Percentiles rank a stretch among this genome's conserved stretches.
Evolutionary conservation across 2,888 invertebrate genomes (phyloP).

Genomic region (Euplagia quadripunctaria): DNA sequence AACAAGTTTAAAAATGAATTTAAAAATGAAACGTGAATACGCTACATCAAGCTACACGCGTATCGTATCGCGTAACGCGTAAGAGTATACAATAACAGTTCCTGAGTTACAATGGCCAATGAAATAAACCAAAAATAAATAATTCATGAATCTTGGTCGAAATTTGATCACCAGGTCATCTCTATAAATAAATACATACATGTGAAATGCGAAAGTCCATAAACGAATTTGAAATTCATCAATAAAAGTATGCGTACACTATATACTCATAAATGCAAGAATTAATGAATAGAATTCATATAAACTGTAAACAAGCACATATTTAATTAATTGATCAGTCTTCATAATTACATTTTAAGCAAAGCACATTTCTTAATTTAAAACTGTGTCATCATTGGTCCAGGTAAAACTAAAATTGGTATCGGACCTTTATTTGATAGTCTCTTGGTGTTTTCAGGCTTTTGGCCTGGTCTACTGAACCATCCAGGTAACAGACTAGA

Average conservation of each 20-base stretch:
- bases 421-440: constrained; percentile 56
- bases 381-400: constrained; percentile 30
- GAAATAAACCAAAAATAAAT: neutral
- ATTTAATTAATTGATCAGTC: constrained; percentile 18
- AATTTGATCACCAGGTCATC: neutral
- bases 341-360: constrained; percentile 4
- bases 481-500: constrained; percentile 70
- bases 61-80: too few relatives aligned
- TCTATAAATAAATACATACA: neutral
- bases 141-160: neutral
- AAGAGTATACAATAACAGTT: neutral
- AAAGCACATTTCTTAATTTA: constrained; percentile 15
- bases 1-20: too few relatives aligned
- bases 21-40: too few relatives aligned
- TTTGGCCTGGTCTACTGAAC: constrained; percentile 59
- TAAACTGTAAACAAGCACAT: too few relatives aligned
- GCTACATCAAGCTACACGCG: too few relatives aligned
- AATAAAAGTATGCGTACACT: neutral
- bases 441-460: constrained; percentile 51
- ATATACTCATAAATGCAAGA: neutral
- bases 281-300: neutral
- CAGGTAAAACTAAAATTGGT: constrained; percentile 66
- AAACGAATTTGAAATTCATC: neutral
- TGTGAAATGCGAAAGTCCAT: neutral
- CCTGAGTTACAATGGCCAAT: neutral